Percentiles rank a stretch among this genome's conserved stretches.
These are phyloP conservation scores for Salvelinus namaycush DNA, from an alignment of 2,113 vertebrate species.

Conservation along the genomic window DNA sequence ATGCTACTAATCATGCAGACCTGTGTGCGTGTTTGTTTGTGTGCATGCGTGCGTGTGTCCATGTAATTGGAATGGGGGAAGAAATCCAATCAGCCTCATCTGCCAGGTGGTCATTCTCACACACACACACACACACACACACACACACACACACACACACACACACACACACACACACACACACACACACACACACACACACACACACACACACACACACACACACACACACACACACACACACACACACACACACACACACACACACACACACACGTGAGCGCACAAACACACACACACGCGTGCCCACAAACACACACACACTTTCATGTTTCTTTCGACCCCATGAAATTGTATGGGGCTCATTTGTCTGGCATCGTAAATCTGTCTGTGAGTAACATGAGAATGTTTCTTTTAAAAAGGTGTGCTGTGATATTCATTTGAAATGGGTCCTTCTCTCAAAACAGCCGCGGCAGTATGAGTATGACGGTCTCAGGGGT, in stretches of 20 bases:
- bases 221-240: too few relatives aligned
- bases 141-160: too few relatives aligned
- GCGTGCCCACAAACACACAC: too few relatives aligned
- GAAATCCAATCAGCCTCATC: conserved; percentile 11
- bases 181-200: too few relatives aligned
- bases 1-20: conserved; percentile 11
- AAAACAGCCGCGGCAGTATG: conserved; percentile 18
- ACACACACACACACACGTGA: too few relatives aligned
- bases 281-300: too few relatives aligned
- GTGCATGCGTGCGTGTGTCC: too few relatives aligned
- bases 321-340: conserved; percentile 49
- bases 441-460: conserved; percentile 46
- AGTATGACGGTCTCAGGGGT: not conserved
- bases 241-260: too few relatives aligned
- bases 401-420: conserved; percentile 33
- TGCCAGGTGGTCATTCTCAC: conserved; percentile 31
- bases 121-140: too few relatives aligned
- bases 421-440: conserved; percentile 41
- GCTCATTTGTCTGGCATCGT: conserved; percentile 41
- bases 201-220: too few relatives aligned
- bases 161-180: too few relatives aligned
- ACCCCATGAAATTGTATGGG: conserved; percentile 45
- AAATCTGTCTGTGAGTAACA: conserved; percentile 53
- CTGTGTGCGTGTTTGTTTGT: not conserved
- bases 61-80: conserved; percentile 11